Evolutionary conservation across 2,113 vertebrate genomes (phyloP).

Genomic region (Murina feae): DNA sequence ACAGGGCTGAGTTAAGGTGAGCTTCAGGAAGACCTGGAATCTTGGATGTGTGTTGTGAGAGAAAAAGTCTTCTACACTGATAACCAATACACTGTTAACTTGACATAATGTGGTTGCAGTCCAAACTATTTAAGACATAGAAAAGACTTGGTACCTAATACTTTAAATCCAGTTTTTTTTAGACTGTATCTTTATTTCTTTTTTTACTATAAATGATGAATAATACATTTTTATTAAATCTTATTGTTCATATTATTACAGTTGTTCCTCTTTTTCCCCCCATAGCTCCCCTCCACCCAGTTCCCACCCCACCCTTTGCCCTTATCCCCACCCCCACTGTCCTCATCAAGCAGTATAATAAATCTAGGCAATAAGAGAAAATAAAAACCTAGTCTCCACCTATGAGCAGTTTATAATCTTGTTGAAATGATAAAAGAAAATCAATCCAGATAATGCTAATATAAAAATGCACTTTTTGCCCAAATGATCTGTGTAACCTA

Average conservation of each 20-base stretch:
- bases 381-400: not conserved
- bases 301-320: too few species aligned
- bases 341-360: conserved; percentile 8
- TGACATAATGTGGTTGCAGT: not conserved
- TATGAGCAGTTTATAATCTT: not conserved
- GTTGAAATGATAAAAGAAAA: not conserved
- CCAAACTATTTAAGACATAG: not conserved
- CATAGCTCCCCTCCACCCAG: too few species aligned
- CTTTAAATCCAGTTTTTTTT: not conserved
- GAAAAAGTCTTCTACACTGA: not conserved
- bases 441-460: not conserved
- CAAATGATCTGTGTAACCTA: not conserved
- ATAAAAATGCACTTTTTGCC: not conserved
- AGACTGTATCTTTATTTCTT: not conserved
- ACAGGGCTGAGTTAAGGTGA: not conserved
- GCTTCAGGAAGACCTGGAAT: not conserved
- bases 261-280: too few species aligned
- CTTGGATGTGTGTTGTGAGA: not conserved
- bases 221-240: too few species aligned
- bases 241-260: too few species aligned
- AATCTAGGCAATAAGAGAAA: not conserved
- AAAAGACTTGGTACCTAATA: not conserved
- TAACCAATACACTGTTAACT: not conserved
- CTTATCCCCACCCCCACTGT: too few species aligned
- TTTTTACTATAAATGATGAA: too few species aligned